Evolutionary conservation across 2,113 vertebrate genomes (phyloP).

Genomic region (human): DNA sequence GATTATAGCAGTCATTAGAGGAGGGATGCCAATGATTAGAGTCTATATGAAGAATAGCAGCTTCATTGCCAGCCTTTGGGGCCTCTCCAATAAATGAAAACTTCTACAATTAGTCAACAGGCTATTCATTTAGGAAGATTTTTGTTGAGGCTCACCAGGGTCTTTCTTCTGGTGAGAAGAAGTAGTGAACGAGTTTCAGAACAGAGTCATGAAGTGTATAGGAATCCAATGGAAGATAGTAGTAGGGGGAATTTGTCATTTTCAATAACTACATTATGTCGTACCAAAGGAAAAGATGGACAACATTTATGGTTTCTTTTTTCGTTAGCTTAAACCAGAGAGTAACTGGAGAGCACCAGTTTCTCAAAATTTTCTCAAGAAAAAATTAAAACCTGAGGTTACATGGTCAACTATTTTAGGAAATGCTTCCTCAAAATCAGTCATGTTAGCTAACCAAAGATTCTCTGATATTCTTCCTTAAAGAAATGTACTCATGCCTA

Average conservation of each 20-base stretch:
- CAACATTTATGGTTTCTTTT: neutral
- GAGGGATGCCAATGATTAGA: accelerated
- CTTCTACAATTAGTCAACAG: neutral
- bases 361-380: neutral
- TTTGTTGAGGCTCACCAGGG: neutral
- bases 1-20: neutral
- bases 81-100: neutral
- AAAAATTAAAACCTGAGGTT: neutral
- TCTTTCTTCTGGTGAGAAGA: neutral
- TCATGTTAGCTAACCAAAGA: neutral
- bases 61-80: neutral
- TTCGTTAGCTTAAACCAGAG: neutral
- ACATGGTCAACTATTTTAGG: neutral
- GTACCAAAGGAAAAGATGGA: neutral
- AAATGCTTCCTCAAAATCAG: neutral
- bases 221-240: neutral
- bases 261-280: neutral
- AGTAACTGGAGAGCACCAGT: neutral
- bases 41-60: neutral
- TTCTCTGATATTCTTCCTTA: neutral
- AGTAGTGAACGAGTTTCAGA: neutral
- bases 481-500: neutral
- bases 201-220: neutral
- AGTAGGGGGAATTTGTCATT: neutral
- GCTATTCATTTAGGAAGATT: neutral